Percentiles rank a stretch among this genome's conserved stretches.
Evolutionary conservation across 2,797 vertebrate genomes (phyloP).

Genomic region (Phalanger gymnotis): DNA sequence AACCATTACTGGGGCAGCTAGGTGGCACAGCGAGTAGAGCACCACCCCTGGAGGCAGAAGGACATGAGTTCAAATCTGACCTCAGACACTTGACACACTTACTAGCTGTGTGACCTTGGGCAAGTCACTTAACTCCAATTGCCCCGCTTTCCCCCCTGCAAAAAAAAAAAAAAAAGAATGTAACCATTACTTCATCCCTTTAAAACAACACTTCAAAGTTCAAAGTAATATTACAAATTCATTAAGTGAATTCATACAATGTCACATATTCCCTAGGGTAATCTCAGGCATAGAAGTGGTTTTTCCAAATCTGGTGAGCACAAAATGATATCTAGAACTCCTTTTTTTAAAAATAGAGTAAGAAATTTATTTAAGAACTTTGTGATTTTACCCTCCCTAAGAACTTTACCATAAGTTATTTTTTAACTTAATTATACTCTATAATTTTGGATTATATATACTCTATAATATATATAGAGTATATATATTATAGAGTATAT

Average conservation of each 20-base stretch:
- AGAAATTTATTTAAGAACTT: constrained; percentile 25
- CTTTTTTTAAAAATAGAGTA: not conserved
- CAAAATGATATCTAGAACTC: constrained; percentile 25
- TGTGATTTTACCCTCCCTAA: constrained; percentile 19
- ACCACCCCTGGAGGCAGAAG: too few species aligned
- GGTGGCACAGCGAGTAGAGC: too few species aligned
- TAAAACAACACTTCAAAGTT: not conserved
- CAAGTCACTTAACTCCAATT: too few species aligned
- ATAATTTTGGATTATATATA: constrained; percentile 31
- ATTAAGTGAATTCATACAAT: not conserved
- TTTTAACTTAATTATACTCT: constrained; percentile 43
- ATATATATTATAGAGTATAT: too few species aligned
- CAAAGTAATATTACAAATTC: not conserved
- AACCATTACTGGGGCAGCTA: not conserved
- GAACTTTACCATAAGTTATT: constrained; percentile 5
- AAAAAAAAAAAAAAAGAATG: too few species aligned
- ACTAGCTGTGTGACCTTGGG: too few species aligned
- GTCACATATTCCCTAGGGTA: constrained; percentile 18
- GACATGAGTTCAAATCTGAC: too few species aligned
- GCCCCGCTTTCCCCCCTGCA: too few species aligned
- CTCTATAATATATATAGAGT: too few species aligned
- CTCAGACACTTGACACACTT: too few species aligned
- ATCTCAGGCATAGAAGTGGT: constrained; percentile 5
- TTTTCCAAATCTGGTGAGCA: constrained; percentile 28
- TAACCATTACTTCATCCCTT: not conserved